These are phyloP conservation scores for Semotilus atromaculatus DNA, from an alignment of 2,797 vertebrate genomes.

Conservation along the genomic window DNA sequence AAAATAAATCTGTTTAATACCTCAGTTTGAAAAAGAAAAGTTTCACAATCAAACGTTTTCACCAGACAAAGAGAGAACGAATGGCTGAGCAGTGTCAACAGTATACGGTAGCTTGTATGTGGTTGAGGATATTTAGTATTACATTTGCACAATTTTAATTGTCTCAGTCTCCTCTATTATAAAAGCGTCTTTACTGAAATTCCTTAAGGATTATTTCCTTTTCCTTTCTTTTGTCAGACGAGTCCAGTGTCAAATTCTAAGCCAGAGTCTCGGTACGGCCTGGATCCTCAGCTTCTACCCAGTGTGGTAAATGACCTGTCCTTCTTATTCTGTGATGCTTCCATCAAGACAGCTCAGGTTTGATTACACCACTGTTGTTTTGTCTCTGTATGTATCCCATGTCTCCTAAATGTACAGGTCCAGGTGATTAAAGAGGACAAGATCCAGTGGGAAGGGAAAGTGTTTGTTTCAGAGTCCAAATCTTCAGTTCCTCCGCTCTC, in stretches of 20 bases:
- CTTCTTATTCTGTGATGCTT: neutral
- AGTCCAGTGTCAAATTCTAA: constrained; percentile 54
- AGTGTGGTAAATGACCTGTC: constrained; percentile 72
- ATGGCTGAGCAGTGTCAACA: neutral
- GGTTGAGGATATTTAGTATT: neutral
- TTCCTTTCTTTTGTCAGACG: constrained; percentile 45
- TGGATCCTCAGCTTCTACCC: constrained; percentile 79
- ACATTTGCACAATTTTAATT: neutral
- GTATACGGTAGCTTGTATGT: neutral
- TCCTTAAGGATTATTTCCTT: neutral
- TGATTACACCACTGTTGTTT: neutral
- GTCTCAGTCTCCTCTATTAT: neutral
- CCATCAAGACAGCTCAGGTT: neutral
- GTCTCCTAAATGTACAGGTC: constrained; percentile 67
- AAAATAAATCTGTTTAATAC: no score
- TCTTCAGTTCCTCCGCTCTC: constrained; percentile 78
- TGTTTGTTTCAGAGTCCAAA: constrained; percentile 73
- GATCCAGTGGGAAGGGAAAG: constrained; percentile 76
- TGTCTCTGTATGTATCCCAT: neutral
- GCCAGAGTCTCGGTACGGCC: constrained; percentile 78
- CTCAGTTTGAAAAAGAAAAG: no score
- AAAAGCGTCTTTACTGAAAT: neutral
- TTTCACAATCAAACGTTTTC: no score
- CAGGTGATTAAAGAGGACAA: constrained; percentile 77
- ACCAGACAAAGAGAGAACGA: no score